phyloP scores from a whole-genome alignment of 2,888 invertebrate genomes.

The Byasa hedistus region DNA sequence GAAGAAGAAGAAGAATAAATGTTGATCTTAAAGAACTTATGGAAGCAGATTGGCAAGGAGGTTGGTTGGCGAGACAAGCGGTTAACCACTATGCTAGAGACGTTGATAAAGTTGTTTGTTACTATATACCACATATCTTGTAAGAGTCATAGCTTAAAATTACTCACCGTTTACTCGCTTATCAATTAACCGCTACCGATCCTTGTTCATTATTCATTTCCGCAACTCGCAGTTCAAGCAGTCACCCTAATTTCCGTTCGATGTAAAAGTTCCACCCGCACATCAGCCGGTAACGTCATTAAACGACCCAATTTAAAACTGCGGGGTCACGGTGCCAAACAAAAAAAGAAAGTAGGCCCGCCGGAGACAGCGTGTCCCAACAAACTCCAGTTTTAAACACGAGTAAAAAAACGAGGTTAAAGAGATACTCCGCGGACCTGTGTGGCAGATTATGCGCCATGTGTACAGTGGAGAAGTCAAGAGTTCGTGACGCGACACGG shows the following conservation, averaged over 20 bases:
- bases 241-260: conserved; percentile 38
- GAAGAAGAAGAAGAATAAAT: too few species aligned
- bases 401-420: conserved; percentile 32
- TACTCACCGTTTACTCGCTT: background rate
- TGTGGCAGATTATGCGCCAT: conserved; percentile 25
- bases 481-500: conserved; percentile 27
- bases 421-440: conserved; percentile 27
- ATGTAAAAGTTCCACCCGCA: conserved; percentile 36
- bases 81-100: too few species aligned
- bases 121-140: too few species aligned
- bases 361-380: conserved; percentile 32
- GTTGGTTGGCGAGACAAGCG: too few species aligned
- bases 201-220: conserved; percentile 19
- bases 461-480: conserved; percentile 25
- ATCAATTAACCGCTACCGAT: conserved; percentile 7
- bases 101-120: too few species aligned
- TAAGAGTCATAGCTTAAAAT: background rate
- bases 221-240: conserved; percentile 13
- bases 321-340: conserved; percentile 36
- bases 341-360: conserved; percentile 33
- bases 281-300: conserved; percentile 42
- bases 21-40: too few species aligned
- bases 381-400: conserved; percentile 31
- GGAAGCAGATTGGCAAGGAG: too few species aligned
- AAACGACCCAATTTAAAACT: conserved; percentile 46